phyloP scores from a whole-genome alignment of 1,140 invertebrate genomes.

The Cotesia glomerata region DNA sequence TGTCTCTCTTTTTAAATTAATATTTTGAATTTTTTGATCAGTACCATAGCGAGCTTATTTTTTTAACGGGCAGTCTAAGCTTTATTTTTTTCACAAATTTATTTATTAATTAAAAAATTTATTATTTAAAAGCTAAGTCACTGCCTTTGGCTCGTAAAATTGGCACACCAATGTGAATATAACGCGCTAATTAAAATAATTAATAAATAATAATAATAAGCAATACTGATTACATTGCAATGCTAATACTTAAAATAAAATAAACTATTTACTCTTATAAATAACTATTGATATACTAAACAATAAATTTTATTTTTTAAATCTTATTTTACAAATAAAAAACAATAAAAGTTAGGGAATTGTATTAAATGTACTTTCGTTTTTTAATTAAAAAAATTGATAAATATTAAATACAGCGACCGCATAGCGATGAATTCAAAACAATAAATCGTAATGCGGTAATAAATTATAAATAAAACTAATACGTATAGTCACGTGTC shows the following conservation, averaged over 20 bases:
- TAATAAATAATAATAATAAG: background rate
- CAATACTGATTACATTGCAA: slow-evolving; percentile 6
- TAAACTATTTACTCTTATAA: slow-evolving; percentile 26
- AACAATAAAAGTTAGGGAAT: no score
- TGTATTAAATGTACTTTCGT: no score
- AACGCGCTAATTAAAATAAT: background rate
- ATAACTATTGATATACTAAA: background rate
- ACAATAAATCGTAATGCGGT: no score
- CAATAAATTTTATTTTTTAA: background rate
- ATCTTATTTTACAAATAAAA: background rate
- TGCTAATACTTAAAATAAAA: slow-evolving; percentile 22
- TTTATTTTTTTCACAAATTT: background rate
- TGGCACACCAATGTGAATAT: background rate
- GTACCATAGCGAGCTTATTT: slow-evolving; percentile 24
- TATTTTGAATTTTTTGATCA: background rate
- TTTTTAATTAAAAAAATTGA: no score
- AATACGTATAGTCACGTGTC: no score
- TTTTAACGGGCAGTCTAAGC: background rate
- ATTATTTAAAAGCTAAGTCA: slow-evolving; percentile 38
- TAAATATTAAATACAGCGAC: no score
- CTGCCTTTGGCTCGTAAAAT: slow-evolving; percentile 36
- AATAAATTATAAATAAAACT: no score
- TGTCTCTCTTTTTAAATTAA: background rate
- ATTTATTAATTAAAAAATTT: background rate
- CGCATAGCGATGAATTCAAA: no score